Evolutionary conservation across 2,888 invertebrate species (phyloP).

Genomic region (Steinernema carpocapsae): DNA sequence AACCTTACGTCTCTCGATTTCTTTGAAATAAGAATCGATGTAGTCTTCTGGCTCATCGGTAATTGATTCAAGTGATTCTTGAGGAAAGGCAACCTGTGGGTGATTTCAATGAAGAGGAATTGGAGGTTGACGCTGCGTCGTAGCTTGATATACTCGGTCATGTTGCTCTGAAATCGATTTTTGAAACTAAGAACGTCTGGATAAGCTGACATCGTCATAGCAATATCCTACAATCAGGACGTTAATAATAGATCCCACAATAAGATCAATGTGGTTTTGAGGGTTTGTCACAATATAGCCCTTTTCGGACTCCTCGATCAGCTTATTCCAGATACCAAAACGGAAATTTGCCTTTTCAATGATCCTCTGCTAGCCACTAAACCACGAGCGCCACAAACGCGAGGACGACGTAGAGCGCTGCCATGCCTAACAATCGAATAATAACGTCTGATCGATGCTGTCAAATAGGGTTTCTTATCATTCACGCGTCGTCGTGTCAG

Average conservation of each 20-base stretch:
- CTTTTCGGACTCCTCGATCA: too few species aligned
- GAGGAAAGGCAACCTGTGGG: background rate
- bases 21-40: conserved; percentile 45
- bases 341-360: background rate
- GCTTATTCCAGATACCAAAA: background rate
- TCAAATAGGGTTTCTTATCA: too few species aligned
- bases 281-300: too few species aligned
- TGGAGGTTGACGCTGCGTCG: background rate
- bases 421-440: too few species aligned
- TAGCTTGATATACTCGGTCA: background rate
- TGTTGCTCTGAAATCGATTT: too few species aligned
- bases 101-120: conserved; percentile 5
- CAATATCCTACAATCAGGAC: too few species aligned
- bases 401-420: background rate
- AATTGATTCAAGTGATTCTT: conserved; percentile 26
- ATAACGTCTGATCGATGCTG: too few species aligned
- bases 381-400: background rate
- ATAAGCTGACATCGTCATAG: too few species aligned
- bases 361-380: background rate
- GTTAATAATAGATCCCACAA: too few species aligned
- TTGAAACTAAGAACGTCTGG: too few species aligned
- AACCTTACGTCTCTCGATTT: conserved; percentile 44
- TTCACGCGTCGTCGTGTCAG: too few species aligned
- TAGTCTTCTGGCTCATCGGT: conserved; percentile 46
- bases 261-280: too few species aligned